These are phyloP conservation scores for Halisarca cf. caerulea DNA, from an alignment of 37 sponge, comb jelly and placozoan species.

Conservation along the genomic window DNA sequence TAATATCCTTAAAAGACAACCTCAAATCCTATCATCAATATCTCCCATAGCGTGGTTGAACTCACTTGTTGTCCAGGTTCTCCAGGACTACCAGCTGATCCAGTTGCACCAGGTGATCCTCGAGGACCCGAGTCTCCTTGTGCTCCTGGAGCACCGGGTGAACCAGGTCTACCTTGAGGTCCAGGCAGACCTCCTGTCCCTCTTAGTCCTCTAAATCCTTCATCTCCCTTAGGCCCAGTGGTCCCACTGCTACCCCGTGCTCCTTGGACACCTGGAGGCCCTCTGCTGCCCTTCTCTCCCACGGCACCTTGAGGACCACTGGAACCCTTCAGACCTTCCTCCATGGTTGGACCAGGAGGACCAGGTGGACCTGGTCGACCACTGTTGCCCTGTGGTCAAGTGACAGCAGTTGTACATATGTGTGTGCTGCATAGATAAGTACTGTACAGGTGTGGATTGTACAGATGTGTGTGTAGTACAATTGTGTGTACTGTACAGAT, in stretches of 20 bases:
- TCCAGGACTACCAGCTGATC: not conserved
- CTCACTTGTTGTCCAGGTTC: not conserved
- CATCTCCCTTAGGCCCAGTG: not conserved
- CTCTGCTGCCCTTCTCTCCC: not conserved
- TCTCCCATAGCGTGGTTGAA: no score
- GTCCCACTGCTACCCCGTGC: not conserved
- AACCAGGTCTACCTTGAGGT: not conserved
- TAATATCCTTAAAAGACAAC: no score
- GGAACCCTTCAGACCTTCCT: not conserved
- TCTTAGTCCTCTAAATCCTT: no score
- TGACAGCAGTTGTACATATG: no score
- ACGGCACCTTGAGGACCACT: conserved; percentile 9
- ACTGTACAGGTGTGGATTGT: no score
- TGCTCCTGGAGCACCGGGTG: not conserved
- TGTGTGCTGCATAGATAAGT: no score
- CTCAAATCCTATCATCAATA: no score
- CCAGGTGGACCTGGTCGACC: not conserved
- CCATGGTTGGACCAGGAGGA: not conserved
- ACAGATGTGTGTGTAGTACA: no score
- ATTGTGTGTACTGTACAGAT: no score
- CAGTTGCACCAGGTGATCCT: not conserved
- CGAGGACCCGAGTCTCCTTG: not conserved
- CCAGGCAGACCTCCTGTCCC: not conserved
- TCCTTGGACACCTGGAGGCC: not conserved
- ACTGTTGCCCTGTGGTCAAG: no score